phyloP scores from a whole-genome alignment of 2,888 invertebrate species.

The Monopis laevigella region DNA sequence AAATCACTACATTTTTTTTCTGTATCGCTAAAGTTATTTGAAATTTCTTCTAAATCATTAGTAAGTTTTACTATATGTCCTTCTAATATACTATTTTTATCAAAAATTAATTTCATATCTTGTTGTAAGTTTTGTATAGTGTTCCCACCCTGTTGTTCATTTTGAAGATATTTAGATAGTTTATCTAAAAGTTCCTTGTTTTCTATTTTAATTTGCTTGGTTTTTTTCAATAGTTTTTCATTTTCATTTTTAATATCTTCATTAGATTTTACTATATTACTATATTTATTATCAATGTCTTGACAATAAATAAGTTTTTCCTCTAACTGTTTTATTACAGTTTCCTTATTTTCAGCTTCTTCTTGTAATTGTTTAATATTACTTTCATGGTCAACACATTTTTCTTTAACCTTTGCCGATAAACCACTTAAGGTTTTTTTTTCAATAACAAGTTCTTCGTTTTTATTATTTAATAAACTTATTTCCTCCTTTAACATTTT shows the following conservation, averaged over 20 bases:
- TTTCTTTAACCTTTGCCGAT: conserved; percentile 21
- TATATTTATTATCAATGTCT: neutral
- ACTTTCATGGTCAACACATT: conserved; percentile 19
- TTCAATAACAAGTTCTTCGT: conserved; percentile 23
- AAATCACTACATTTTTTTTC: neutral
- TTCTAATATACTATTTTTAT: too few relatives aligned
- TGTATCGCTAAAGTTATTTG: conserved; percentile 8
- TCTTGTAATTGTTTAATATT: conserved; percentile 16
- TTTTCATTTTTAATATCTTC: conserved; percentile 3
- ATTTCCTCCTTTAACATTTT: too few relatives aligned
- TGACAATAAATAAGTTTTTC: neutral
- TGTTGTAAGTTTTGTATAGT: too few relatives aligned
- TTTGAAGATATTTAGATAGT: conserved; percentile 14
- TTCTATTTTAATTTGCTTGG: conserved; percentile 23
- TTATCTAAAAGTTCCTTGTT: conserved; percentile 22
- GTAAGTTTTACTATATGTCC: too few relatives aligned
- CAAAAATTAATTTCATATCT: too few relatives aligned
- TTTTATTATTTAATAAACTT: too few relatives aligned
- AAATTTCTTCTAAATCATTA: conserved; percentile 1
- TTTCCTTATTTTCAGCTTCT: conserved; percentile 21
- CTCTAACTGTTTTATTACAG: conserved; percentile 15
- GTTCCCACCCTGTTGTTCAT: too few relatives aligned
- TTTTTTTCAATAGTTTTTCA: conserved; percentile 23
- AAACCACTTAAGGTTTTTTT: conserved; percentile 22
- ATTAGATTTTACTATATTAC: neutral